Evolutionary conservation across 2,888 invertebrate genomes (phyloP).

Genomic region (Nemotelus nigrinus): DNA sequence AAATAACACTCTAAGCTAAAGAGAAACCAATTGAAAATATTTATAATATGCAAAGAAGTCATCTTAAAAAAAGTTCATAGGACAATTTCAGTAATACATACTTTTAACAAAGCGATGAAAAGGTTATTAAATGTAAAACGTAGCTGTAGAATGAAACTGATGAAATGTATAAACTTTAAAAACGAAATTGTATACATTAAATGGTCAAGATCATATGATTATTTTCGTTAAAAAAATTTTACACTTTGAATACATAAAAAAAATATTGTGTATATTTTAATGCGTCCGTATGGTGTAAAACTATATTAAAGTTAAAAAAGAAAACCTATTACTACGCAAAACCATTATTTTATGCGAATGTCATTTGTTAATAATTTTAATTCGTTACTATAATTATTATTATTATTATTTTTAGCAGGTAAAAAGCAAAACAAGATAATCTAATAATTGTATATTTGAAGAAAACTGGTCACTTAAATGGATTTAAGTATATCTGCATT

Average conservation of each 20-base stretch:
- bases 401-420: too few relatives aligned
- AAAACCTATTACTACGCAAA: constrained; percentile 18
- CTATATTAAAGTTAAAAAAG: background rate
- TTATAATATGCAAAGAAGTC: constrained; percentile 32
- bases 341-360: constrained; percentile 21
- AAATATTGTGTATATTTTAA: constrained; percentile 26
- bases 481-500: constrained; percentile 20
- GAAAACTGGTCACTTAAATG: constrained; percentile 18
- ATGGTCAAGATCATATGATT: constrained; percentile 20
- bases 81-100: constrained; percentile 32
- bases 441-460: constrained; percentile 12
- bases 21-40: background rate
- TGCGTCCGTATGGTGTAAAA: constrained; percentile 3
- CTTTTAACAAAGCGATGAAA: constrained; percentile 16
- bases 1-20: constrained; percentile 3
- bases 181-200: background rate
- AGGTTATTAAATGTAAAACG: background rate
- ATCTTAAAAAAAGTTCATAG: constrained; percentile 36
- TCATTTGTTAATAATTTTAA: constrained; percentile 31
- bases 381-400: constrained; percentile 9
- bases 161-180: constrained; percentile 3
- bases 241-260: constrained; percentile 41
- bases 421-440: background rate
- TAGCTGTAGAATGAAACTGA: background rate
- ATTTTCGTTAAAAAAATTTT: constrained; percentile 43